Evolutionary conservation across 1,140 invertebrate species (phyloP).

Genomic region (Drosophila orosa): DNA sequence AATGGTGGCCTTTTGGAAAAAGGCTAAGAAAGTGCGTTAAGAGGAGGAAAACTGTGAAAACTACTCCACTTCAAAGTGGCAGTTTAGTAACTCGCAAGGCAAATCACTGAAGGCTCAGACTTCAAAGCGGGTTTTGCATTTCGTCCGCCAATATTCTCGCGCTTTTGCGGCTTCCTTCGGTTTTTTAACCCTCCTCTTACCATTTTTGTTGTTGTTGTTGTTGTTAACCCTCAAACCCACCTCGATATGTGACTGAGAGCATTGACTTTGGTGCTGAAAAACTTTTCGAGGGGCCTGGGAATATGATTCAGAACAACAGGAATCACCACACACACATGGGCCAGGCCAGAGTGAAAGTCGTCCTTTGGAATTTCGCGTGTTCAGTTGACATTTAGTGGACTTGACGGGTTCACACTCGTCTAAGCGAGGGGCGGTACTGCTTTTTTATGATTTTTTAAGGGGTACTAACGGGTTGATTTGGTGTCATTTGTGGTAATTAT

Average conservation of each 20-base stretch:
- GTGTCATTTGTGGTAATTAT: constrained; percentile 14
- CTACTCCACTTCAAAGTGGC: constrained; percentile 76
- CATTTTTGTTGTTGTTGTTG: too few species aligned
- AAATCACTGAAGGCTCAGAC: constrained; percentile 74
- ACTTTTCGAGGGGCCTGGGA: constrained; percentile 20
- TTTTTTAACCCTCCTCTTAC: constrained; percentile 4
- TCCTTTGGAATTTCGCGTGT: constrained; percentile 70
- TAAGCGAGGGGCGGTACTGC: constrained; percentile 59
- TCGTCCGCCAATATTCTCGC: constrained; percentile 76
- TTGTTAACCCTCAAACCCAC: constrained; percentile 1
- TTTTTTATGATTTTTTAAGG: constrained; percentile 52
- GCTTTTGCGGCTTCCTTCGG: constrained; percentile 71
- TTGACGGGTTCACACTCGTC: constrained; percentile 78
- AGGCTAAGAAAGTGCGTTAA: constrained; percentile 72
- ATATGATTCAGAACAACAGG: constrained; percentile 56
- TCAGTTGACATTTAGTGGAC: constrained; percentile 75
- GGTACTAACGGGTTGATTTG: constrained; percentile 28
- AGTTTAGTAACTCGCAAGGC: constrained; percentile 44
- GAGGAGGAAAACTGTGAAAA: constrained; percentile 54
- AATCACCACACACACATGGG: constrained; percentile 34
- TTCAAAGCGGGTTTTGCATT: constrained; percentile 78
- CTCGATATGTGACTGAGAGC: constrained; percentile 19
- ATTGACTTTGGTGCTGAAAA: constrained; percentile 51
- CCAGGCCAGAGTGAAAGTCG: constrained; percentile 76
- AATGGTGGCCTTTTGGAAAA: constrained; percentile 27